Evolutionary conservation across 2,797 vertebrate species (phyloP).

Genomic region (Podarcis siculus): DNA sequence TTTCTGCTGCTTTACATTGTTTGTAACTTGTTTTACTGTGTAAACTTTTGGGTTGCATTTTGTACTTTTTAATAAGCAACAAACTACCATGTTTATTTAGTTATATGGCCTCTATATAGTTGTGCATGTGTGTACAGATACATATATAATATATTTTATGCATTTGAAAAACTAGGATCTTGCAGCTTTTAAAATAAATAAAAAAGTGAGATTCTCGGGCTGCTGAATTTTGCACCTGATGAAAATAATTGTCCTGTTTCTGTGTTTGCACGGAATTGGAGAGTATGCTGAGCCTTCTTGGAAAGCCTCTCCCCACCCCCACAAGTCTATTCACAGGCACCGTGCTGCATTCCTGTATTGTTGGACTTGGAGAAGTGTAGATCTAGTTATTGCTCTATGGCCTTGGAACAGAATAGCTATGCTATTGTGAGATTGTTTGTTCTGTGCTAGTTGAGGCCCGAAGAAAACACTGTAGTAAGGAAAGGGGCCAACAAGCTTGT

Average conservation of each 20-base stretch:
- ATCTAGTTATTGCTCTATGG: not conserved
- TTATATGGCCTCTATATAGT: too few species aligned
- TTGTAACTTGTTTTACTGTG: too few species aligned
- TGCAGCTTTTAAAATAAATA: not conserved
- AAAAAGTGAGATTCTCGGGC: not conserved
- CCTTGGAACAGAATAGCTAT: slow-evolving; percentile 4
- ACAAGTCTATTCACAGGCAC: slow-evolving; percentile 8
- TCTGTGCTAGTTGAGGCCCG: slow-evolving; percentile 53
- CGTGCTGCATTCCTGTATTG: not conserved
- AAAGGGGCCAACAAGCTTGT: slow-evolving; percentile 59
- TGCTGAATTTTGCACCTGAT: not conserved
- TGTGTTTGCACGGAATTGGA: not conserved
- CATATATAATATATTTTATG: too few species aligned
- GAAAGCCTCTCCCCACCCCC: not conserved
- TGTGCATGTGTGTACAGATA: too few species aligned
- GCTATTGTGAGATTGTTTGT: slow-evolving; percentile 44
- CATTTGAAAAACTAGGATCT: not conserved
- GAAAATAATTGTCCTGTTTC: not conserved
- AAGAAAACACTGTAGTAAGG: slow-evolving; percentile 42
- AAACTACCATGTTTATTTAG: too few species aligned
- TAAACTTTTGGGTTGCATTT: too few species aligned
- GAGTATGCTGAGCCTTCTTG: not conserved
- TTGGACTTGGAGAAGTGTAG: not conserved
- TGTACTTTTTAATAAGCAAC: too few species aligned
- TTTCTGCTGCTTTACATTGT: too few species aligned